Base-by-base conservation (phyloP, 2,888 invertebrate species). In the Bombylius discolor region DNA sequence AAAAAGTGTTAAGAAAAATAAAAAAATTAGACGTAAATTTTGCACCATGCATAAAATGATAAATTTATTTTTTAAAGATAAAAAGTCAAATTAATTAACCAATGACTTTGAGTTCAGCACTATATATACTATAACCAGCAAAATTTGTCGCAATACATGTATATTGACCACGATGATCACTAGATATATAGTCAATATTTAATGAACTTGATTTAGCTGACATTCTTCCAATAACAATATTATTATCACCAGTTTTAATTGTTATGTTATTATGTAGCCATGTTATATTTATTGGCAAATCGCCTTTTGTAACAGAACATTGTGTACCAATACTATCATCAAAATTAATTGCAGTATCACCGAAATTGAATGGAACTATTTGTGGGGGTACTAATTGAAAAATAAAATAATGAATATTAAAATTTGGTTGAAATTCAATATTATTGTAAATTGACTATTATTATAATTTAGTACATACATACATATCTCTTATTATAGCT, bases 341-440 rank as follows among this genome's bases (percentile, higher is more conserved):
- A 59, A 84, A 84, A 70, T 85, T 84, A 5, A 81, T 78, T 51
- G 85, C 81, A 69, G 82, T 81, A 64, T 83, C 82, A 66, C 85
- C 85, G 70, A 86, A 85, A 68, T 78, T 77, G 74, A 87, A 87
- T 67, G 85, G 83, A 71, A 81, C 77, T 70, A 84, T 82, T 77
- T 83, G 79, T 63, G 85, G 85, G 53, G 78, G 75, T 70, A 77
- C 84, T 81, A 65, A 42, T 42, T 7, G 7, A 36, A 36, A 36
- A 36, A 23, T 23, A 23, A 23, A 23, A 23, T 23, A 23, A 23
- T 23, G 1, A 23, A 23, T 23, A 23, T 23, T 23, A 23, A 23
- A 23, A 23, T 23, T 23, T 23, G 23, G 23, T 23, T 23, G 23
- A 23, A 23, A 23, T 23, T 23, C 23, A 23, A 23, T 23, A 23